Evolutionary conservation across 1,140 invertebrate genomes (phyloP).

Genomic region (Drosophila lacteicornis): DNA sequence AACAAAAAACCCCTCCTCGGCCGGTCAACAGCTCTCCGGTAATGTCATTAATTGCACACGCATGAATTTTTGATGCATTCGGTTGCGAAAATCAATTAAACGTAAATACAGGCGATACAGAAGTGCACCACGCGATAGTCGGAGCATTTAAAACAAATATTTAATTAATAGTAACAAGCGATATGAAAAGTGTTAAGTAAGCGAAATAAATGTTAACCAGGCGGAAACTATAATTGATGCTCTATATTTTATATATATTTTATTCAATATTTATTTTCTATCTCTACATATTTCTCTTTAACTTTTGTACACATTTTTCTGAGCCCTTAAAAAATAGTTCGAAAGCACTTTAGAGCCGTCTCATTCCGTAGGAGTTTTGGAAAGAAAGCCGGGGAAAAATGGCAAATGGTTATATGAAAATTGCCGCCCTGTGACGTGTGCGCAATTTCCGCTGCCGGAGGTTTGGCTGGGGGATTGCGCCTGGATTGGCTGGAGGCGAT

Average conservation of each 20-base stretch:
- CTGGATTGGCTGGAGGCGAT: constrained; percentile 2
- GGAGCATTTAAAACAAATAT: constrained; percentile 46
- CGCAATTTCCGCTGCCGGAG: constrained; percentile 70
- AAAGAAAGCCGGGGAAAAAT: constrained; percentile 28
- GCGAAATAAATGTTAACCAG: constrained; percentile 1
- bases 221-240: background rate
- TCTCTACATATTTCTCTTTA: background rate
- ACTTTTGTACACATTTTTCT: no score
- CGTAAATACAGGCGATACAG: constrained; percentile 46
- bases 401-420: constrained; percentile 52
- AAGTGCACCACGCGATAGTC: constrained; percentile 11
- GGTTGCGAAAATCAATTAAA: constrained; percentile 79
- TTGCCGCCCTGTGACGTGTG: constrained; percentile 67
- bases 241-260: background rate
- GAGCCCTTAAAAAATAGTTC: background rate
- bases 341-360: constrained; percentile 13
- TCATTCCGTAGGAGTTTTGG: background rate
- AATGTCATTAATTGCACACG: constrained; percentile 73
- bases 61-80: constrained; percentile 79
- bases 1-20: constrained; percentile 16
- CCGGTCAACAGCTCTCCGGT: constrained; percentile 30
- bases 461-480: background rate
- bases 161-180: constrained; percentile 11
- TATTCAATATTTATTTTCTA: no score
- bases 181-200: constrained; percentile 19